A percentile compares a stretch with the other conserved stretches of the same genome.
These are phyloP conservation scores for Calameuta filiformis DNA, from an alignment of 2,888 invertebrate genomes.

Conservation along the genomic window DNA sequence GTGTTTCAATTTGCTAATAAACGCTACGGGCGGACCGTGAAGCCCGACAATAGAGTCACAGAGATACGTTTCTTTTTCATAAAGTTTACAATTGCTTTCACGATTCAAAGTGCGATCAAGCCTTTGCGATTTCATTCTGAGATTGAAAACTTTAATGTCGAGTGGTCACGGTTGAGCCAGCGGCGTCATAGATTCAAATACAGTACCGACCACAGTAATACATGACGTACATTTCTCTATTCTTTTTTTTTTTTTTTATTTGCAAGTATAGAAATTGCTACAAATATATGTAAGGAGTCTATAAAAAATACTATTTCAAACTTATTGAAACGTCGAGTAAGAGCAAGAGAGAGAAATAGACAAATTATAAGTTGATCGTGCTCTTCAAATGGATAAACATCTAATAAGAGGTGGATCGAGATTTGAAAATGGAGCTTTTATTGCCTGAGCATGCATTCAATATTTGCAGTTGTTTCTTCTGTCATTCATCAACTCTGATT, in stretches of 20 bases:
- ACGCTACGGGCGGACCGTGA: background rate
- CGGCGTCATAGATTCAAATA: background rate
- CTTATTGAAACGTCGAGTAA: background rate
- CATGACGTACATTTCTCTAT: background rate
- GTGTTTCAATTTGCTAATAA: background rate
- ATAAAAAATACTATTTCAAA: background rate
- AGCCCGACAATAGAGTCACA: background rate
- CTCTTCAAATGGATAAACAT: background rate
- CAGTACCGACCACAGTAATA: background rate
- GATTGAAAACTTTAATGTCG: background rate
- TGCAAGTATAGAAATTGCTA: background rate
- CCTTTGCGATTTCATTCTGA: background rate
- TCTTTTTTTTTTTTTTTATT: background rate
- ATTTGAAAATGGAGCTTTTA: background rate
- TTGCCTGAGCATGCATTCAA: background rate
- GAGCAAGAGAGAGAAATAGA: slow-evolving; percentile 3
- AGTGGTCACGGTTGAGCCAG: background rate
- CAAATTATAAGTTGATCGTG: background rate
- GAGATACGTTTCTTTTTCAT: background rate
- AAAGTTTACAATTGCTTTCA: background rate
- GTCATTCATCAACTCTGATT: slow-evolving; percentile 16
- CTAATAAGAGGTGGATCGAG: background rate
- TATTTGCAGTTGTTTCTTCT: background rate
- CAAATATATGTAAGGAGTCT: background rate
- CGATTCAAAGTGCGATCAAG: background rate